phyloP scores from a whole-genome alignment of 2,113 vertebrate genomes.

The Platysternon megacephalum region DNA sequence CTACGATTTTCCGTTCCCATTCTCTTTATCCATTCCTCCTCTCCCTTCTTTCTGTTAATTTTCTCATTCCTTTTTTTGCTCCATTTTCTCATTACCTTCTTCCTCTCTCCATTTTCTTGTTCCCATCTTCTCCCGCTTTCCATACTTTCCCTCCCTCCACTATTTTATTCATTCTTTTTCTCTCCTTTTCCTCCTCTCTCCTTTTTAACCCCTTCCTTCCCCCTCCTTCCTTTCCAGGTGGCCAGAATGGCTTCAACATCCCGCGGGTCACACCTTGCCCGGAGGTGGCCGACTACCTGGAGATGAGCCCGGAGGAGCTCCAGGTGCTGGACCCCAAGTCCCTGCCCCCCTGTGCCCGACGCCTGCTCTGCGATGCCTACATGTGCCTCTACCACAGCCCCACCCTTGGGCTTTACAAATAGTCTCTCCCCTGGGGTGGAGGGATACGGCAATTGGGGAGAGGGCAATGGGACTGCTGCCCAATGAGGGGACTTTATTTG shows the following conservation, averaged over 20 bases:
- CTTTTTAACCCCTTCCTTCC: background rate
- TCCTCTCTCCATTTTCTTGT: background rate
- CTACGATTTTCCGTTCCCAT: background rate
- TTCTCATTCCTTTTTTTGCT: too few species aligned
- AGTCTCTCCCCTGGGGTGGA: background rate
- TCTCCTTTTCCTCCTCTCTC: background rate
- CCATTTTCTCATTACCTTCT: background rate
- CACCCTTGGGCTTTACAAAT: conserved; percentile 86
- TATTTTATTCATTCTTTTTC: background rate
- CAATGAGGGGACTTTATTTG: background rate
- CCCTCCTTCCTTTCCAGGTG: conserved; percentile 70
- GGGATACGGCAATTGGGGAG: background rate
- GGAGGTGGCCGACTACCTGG: conserved; percentile 83
- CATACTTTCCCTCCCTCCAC: too few species aligned
- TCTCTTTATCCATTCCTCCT: background rate
- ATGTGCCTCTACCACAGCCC: conserved; percentile 89
- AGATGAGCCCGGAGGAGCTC: conserved; percentile 77
- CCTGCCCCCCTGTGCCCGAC: conserved; percentile 72
- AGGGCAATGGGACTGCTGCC: background rate
- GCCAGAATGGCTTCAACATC: conserved; percentile 87
- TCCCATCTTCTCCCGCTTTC: background rate
- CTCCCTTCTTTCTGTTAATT: background rate
- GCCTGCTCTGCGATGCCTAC: conserved; percentile 86
- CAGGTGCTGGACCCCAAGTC: conserved; percentile 72
- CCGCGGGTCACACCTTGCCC: conserved; percentile 83